Percentiles rank a stretch among this genome's conserved stretches.
Evolutionary conservation across 1,140 invertebrate genomes (phyloP).

Genomic region (Drosophila micromelanica): DNA sequence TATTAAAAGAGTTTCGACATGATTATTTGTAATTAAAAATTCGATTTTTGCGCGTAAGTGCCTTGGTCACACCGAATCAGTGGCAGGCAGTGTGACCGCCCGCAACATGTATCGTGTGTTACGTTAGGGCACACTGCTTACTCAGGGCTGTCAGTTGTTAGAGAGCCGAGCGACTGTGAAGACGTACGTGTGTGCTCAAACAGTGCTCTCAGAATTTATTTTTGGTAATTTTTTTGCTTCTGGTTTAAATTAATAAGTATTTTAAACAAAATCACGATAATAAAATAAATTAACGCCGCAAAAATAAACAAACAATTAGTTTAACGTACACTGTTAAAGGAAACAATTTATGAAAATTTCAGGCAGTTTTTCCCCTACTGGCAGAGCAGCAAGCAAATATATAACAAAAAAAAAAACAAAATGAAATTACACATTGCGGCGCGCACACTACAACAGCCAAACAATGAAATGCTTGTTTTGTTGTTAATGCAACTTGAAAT

Average conservation of each 20-base stretch:
- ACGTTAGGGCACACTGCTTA: constrained; percentile 34
- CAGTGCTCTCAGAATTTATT: constrained; percentile 78
- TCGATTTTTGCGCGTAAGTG: constrained; percentile 16
- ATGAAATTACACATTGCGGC: constrained; percentile 38
- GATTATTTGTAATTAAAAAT: constrained; percentile 7
- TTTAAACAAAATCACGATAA: constrained; percentile 51
- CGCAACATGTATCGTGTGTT: constrained; percentile 2
- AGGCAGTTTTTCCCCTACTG: constrained; percentile 44
- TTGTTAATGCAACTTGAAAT: constrained; percentile 27
- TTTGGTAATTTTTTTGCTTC: constrained; percentile 68
- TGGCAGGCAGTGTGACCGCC: constrained; percentile 28
- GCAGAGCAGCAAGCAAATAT: constrained; percentile 47
- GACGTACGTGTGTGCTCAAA: constrained; percentile 77
- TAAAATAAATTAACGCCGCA: constrained; percentile 61
- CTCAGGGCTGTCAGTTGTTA: constrained; percentile 50
- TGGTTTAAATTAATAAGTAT: constrained; percentile 63
- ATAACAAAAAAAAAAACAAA: constrained; percentile 26
- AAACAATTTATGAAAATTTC: constrained; percentile 39
- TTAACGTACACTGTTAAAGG: constrained; percentile 39
- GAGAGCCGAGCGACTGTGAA: constrained; percentile 72
- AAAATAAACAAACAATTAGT: constrained; percentile 49
- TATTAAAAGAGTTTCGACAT: constrained; percentile 16
- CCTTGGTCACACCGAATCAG: constrained; percentile 19
- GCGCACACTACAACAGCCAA: constrained; percentile 36
- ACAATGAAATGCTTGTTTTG: constrained; percentile 36